These are phyloP conservation scores for Lepidurus arcticus DNA, from an alignment of 1,140 invertebrate genomes.

Conservation along the genomic window DNA sequence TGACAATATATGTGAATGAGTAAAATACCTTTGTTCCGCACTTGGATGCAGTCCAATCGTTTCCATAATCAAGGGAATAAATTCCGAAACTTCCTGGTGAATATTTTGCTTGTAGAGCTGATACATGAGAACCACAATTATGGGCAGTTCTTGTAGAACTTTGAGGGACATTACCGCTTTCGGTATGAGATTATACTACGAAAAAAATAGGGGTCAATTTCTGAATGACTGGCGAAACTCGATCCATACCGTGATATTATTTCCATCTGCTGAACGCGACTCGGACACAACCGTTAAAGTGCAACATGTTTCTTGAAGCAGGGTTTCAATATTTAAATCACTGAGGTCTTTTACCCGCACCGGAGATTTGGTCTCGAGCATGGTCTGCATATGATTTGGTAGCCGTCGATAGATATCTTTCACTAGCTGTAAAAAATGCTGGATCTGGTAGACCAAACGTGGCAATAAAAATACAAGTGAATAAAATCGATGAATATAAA, in stretches of 20 bases:
- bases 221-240: slow-evolving; percentile 41
- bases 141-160: slow-evolving; percentile 91
- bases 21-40: slow-evolving; percentile 61
- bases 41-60: slow-evolving; percentile 87
- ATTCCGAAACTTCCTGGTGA: slow-evolving; percentile 89
- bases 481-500: background rate
- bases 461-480: slow-evolving; percentile 40
- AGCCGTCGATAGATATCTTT: slow-evolving; percentile 89
- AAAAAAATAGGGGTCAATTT: slow-evolving; percentile 43
- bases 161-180: slow-evolving; percentile 85
- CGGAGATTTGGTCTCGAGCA: slow-evolving; percentile 75
- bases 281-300: slow-evolving; percentile 82
- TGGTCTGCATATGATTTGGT: slow-evolving; percentile 84
- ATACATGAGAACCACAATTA: slow-evolving; percentile 96
- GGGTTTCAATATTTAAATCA: slow-evolving; percentile 78
- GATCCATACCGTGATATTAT: slow-evolving; percentile 56
- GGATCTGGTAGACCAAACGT: slow-evolving; percentile 57
- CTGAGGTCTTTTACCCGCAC: slow-evolving; percentile 77
- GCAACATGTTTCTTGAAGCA: slow-evolving; percentile 83
- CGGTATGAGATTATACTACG: slow-evolving; percentile 88
- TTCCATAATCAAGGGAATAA: slow-evolving; percentile 91
- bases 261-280: slow-evolving; percentile 64
- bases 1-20: slow-evolving; percentile 2
- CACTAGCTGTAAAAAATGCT: slow-evolving; percentile 87
- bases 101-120: slow-evolving; percentile 93